Conservation (phyloP, 1,140 invertebrate genomes). For the Galleria mellonella region DNA sequence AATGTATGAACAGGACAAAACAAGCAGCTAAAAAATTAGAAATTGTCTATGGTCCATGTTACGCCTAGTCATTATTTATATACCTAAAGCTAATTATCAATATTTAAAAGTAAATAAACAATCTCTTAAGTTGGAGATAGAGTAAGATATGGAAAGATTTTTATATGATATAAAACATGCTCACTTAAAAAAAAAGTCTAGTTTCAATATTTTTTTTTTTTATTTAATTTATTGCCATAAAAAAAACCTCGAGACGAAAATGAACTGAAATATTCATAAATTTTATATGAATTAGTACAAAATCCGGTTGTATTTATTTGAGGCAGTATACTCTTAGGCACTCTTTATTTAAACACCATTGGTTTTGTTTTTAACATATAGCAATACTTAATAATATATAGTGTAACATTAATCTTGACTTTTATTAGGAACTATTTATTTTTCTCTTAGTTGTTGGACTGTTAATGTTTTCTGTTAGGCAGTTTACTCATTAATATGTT, state of each 20-base stretch:
- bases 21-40: conserved; percentile 24
- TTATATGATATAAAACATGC: conserved; percentile 21
- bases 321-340: conserved; percentile 19
- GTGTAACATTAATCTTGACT: conserved; percentile 20
- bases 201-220: neutral
- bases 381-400: conserved; percentile 27
- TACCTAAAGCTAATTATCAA: conserved; percentile 36
- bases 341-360: conserved; percentile 17
- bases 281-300: conserved; percentile 45
- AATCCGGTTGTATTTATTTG: conserved; percentile 21
- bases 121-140: conserved; percentile 30
- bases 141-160: conserved; percentile 11
- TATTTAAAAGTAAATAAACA: conserved; percentile 31
- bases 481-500: neutral
- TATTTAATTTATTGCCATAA: neutral
- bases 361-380: conserved; percentile 45
- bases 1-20: conserved; percentile 20
- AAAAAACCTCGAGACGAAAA: conserved; percentile 1
- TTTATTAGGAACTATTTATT: conserved; percentile 30
- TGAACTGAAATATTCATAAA: conserved; percentile 8
- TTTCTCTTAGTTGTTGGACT: conserved; percentile 33
- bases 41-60: conserved; percentile 56
- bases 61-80: conserved; percentile 70
- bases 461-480: conserved; percentile 29
- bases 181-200: conserved; percentile 5